Evolutionary conservation across 2,113 vertebrate genomes (phyloP).

Genomic region (Xyrauchen texanus): DNA sequence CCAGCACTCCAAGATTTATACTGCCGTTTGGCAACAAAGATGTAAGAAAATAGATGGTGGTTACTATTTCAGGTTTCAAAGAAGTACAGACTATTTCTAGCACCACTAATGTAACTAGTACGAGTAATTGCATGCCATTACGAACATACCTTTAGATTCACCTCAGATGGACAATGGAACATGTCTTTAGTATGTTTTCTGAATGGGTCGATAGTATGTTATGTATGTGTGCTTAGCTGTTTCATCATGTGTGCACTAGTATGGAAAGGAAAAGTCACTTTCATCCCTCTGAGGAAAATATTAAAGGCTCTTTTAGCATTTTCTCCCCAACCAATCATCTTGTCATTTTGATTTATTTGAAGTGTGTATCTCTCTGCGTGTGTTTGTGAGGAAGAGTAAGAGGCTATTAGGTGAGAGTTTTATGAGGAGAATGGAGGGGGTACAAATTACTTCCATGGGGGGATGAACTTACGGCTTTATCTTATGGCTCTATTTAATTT

Average conservation of each 20-base stretch:
- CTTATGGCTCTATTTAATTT: slow-evolving; percentile 32
- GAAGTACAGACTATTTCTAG: too few relatives aligned
- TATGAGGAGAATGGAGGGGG: slow-evolving; percentile 20
- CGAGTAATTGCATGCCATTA: too few relatives aligned
- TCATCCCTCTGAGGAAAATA: slow-evolving; percentile 25
- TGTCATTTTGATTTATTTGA: slow-evolving; percentile 43
- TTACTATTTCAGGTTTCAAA: not conserved
- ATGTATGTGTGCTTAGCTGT: slow-evolving; percentile 6
- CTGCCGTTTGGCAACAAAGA: slow-evolving; percentile 16
- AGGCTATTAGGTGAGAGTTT: slow-evolving; percentile 32
- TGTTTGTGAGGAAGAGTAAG: slow-evolving; percentile 8
- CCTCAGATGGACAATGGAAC: too few relatives aligned
- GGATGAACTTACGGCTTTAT: slow-evolving; percentile 32
- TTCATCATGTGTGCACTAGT: not conserved
- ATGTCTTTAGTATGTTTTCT: not conserved
- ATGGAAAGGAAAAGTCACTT: slow-evolving; percentile 7
- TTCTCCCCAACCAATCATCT: slow-evolving; percentile 34
- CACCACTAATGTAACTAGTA: too few relatives aligned
- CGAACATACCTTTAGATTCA: too few relatives aligned
- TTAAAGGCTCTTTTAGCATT: slow-evolving; percentile 22
- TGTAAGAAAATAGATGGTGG: not conserved
- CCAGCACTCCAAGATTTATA: not conserved
- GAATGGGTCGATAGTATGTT: not conserved
- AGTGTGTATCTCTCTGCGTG: slow-evolving; percentile 12
- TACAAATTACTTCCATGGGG: slow-evolving; percentile 22